Evolutionary conservation across 2,113 vertebrate species (phyloP), one percentile per base, ranked within the genome.

Genomic region (Pelecanoides urinatrix): DNA sequence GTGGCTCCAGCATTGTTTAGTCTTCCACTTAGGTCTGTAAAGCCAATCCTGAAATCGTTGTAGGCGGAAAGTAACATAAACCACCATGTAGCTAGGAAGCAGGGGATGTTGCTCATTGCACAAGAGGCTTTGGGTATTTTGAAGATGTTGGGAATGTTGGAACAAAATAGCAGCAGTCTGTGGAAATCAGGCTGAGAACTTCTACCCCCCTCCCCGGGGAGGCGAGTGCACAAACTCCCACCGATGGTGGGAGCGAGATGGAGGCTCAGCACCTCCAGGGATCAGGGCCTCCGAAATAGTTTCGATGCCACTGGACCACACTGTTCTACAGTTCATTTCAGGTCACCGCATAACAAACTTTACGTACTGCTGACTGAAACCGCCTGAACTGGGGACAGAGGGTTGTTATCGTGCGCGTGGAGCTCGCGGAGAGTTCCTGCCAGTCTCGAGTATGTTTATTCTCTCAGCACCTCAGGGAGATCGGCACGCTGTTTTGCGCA

Each of bases 1-100:
- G 92, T 78, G 97, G 94, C 95, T 98, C 84, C 91, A 91, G 94
- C 87, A 91, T 97, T 97, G 97, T 97, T 98, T 97, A 96, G 96
- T 97, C 95, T 97, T 97, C 89, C 92, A 94, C 80, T 96, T 91
- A 95, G 91, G 87, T 95, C 92, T 94, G 79, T 74, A 94, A 95
- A 96, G 95, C 95, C 96, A 97, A 76, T 89, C 91, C 91, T 97
- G 94, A 97, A 96, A 97, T 79, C 67, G 61, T 95, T 96, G 88
- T 95, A 97, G 91, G 94, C 91, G 58, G 89, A 95, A 97, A 96
- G 95, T 97, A 97, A 97, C 95, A 95, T 88, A 97, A 97, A 96
- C 92, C 93, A 94, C 91, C 78, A 27, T 76, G 84, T 82, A 96
- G 94, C 94, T 96, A 84, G 89, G 94, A 92, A 96, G 91, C 90